These are phyloP conservation scores for Campylomormyrus tamandua DNA, from an alignment of 2,113 vertebrate species.

Conservation along the genomic window DNA sequence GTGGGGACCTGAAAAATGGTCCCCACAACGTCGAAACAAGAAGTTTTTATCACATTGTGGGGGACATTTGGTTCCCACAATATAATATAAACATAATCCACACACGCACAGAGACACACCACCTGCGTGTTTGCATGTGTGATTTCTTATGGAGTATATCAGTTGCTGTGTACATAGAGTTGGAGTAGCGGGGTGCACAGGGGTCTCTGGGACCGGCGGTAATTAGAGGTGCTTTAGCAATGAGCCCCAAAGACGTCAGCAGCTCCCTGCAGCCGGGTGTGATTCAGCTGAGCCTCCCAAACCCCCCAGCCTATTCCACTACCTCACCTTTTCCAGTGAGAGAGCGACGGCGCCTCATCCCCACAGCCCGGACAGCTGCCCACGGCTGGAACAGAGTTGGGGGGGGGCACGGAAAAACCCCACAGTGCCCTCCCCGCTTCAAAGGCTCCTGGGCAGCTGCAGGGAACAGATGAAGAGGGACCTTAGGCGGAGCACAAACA, in stretches of 20 bases:
- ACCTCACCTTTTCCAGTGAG: slow-evolving; percentile 18
- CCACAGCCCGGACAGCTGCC: not conserved
- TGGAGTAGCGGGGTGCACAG: not conserved
- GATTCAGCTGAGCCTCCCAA: not conserved
- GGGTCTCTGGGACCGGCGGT: not conserved
- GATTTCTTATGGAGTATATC: not conserved
- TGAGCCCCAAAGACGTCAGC: not conserved
- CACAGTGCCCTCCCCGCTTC: not conserved
- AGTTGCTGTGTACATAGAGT: not conserved
- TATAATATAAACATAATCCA: not conserved
- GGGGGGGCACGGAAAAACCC: not conserved
- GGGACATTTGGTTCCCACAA: no score
- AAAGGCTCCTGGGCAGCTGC: not conserved
- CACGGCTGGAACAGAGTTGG: not conserved
- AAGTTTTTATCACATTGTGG: no score
- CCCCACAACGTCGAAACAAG: no score
- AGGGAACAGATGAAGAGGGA: not conserved
- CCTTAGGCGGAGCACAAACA: not conserved
- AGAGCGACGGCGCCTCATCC: not conserved
- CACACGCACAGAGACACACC: slow-evolving; percentile 5
- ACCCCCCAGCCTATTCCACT: not conserved
- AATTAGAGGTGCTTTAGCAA: not conserved
- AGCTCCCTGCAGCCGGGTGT: no score
- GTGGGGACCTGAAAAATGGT: no score
- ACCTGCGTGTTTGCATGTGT: not conserved